Evolutionary conservation across 2,113 vertebrate species (phyloP).

Genomic region (Antechinus flavipes): DNA sequence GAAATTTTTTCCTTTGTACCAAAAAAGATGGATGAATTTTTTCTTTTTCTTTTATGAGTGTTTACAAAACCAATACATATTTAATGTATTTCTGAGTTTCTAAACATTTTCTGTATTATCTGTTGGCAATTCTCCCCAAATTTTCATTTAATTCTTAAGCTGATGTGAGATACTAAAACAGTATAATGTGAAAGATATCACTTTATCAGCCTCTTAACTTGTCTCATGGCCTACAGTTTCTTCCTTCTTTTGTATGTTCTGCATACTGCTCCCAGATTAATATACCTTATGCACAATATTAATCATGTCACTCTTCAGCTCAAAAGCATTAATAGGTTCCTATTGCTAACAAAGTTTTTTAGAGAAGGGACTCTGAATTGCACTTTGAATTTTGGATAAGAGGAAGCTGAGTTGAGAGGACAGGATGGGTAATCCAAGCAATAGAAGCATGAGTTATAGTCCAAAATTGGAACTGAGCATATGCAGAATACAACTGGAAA

Average conservation of each 20-base stretch:
- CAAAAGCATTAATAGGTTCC: neutral
- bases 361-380: neutral
- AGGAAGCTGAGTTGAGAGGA: neutral
- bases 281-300: neutral
- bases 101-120: no score
- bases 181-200: no score
- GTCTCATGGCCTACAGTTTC: neutral
- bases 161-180: no score
- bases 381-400: neutral
- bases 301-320: neutral
- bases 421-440: neutral
- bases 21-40: no score
- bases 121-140: no score
- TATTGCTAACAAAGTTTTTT: neutral
- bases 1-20: no score
- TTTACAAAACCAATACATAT: no score
- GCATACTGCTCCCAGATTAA: neutral
- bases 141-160: no score
- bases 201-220: neutral
- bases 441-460: neutral
- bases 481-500: neutral
- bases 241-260: neutral
- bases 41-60: no score
- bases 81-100: no score
- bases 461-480: neutral